Base-by-base conservation (phyloP, 2,888 invertebrate genomes). In the Stenodera caucasica region DNA sequence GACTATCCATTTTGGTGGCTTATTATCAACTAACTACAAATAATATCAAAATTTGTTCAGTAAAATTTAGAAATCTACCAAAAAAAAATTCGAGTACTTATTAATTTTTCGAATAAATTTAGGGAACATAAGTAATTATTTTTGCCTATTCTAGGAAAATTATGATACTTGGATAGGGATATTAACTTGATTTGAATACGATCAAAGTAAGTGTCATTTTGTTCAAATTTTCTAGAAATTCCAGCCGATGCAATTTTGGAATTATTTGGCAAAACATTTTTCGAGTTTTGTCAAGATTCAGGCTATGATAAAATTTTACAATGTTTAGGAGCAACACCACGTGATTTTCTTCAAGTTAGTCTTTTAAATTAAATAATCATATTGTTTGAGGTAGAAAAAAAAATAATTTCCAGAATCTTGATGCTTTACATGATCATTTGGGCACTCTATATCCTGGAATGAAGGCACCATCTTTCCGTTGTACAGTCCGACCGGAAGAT, bases 271-370 rank as follows among this genome's bases (percentile, higher is more conserved):
- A 93, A 92, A 77, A 96, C 94, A 71, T 97, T 97, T 82, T 96
- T 96, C 77, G 96, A 96, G 80, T 95, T 96, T 76, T 97, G 96
- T 74, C 94, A 96, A 79, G 95, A 96, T 78, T 96, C 95, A 2
- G 96, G 97, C n/a, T 97, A 96, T 76, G 96, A 96, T 77, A 94
- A 95, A 80, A 96, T 96, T 66, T 84, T 98, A 33, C 93, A 95
- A 82, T 96, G 96, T 6, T 83, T 97, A 4, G 97, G 97, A 49
- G 96, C 96, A 18, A 96, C 96, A 21, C 95, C 96, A 0, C 84
- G 95, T 65, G 97, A 98, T 81, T 98, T 98, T 81, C 83, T 98
- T 69, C 94, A 94, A 88, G 94, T 92, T 80, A 76, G 67, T 57
- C 33, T n/a, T n/a, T n/a, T n/a, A n/a, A n/a, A n/a, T n/a, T n/a